Evolutionary conservation across 2,797 vertebrate genomes (phyloP), one percentile per base, ranked within the genome.

Genomic region (Myotis myotis): DNA sequence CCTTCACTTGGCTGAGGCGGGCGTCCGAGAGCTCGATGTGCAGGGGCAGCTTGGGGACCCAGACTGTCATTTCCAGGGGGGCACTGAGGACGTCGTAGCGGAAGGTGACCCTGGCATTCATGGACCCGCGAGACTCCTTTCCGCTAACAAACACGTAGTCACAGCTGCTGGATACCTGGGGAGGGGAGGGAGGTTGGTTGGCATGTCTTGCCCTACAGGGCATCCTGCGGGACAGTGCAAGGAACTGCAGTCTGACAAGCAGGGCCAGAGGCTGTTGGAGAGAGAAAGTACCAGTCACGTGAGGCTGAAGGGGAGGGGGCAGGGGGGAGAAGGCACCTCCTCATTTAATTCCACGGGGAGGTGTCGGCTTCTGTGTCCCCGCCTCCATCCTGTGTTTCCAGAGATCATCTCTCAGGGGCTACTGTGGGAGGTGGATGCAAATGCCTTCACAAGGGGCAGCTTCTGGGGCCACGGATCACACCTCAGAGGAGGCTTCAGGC

Each of bases 71-170:
- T 98, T 99, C 99, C 98, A 99, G 98, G 0, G 99, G 99, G 0
- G 99, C 99, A 3, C 98, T 99, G 95, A 99, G 99, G 96, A 99
- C 98, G 95, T 99, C 99, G 0, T 99, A 99, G 98, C 98, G 99
- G 98, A 99, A 99, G 97, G 99, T 99, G 93, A 99, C 99, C 55
- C 99, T 98, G 74, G 99, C 99, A 0, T 99, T 99, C 99, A 99
- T 99, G 97, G 99, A 99, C 68, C 99, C 99, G 11, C 95, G 98
- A 0, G 99, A 99, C 98, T 99, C 99, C 97, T 99, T 99, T n/a
- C 99, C 99, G 0, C 99, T 99, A 95, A 99, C 99, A 0, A 99
- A 99, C 97, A 99, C 99, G 0, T 99, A 99, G 98, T 99, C 99
- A 0, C 99, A 99, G 98, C 99, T 99, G 98, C 99, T 99, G 98